phyloP scores from a whole-genome alignment of 2,113 vertebrate species.

The Hyperoodon ampullatus region DNA sequence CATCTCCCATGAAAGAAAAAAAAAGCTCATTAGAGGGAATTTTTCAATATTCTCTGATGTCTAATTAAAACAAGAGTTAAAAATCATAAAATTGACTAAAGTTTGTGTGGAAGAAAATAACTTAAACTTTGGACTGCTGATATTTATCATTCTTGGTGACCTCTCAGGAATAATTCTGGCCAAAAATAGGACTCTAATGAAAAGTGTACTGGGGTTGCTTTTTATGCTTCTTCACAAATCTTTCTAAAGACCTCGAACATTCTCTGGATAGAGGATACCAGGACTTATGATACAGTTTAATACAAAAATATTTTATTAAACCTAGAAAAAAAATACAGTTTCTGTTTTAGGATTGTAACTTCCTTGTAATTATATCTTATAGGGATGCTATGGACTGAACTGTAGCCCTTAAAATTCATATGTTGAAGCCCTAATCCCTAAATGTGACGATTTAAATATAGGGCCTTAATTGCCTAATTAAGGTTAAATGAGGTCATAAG shows the following conservation, averaged over 20 bases:
- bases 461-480: not conserved
- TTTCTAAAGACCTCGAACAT: conserved; percentile 16
- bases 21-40: not conserved
- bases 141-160: conserved; percentile 26
- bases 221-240: conserved; percentile 38
- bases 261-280: not conserved
- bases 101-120: conserved; percentile 53
- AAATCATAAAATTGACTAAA: conserved; percentile 57
- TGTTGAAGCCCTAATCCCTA: not conserved
- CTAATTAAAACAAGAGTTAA: conserved; percentile 64
- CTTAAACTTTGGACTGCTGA: not conserved
- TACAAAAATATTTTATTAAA: conserved; percentile 33
- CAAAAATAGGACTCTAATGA: not conserved
- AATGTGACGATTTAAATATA: not conserved
- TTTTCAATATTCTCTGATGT: conserved; percentile 54
- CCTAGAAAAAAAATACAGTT: not conserved
- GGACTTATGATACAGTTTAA: not conserved
- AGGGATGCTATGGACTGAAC: not conserved
- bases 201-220: not conserved
- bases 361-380: not conserved
- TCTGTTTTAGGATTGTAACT: not conserved
- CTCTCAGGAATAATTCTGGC: conserved; percentile 11
- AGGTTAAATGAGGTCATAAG: not conserved
- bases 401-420: not conserved
- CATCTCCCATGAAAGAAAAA: not conserved